Evolutionary conservation across 1,140 invertebrate genomes (phyloP).

Genomic region (Zaprionus nigranus): DNA sequence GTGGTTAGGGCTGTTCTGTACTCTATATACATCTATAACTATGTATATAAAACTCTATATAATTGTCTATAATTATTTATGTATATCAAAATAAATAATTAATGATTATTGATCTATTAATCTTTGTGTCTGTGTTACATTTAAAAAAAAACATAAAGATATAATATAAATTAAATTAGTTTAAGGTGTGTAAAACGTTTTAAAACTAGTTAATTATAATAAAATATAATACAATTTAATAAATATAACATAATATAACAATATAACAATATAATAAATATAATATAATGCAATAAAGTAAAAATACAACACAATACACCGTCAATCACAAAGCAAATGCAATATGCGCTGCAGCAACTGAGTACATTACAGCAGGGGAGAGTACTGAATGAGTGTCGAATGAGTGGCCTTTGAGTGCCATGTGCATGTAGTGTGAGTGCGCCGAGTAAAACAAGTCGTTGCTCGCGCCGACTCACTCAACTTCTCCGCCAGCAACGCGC

Average conservation of each 20-base stretch:
- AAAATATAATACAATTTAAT: background rate
- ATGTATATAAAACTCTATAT: too few relatives aligned
- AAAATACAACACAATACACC: background rate
- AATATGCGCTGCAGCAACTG: background rate
- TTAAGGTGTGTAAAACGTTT: too few relatives aligned
- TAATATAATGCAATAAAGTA: background rate
- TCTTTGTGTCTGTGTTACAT: too few relatives aligned
- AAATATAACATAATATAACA: background rate
- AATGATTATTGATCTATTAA: too few relatives aligned
- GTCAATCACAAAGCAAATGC: background rate
- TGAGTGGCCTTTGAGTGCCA: background rate
- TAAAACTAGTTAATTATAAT: too few relatives aligned
- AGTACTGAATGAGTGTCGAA: background rate
- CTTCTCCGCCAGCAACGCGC: constrained; percentile 27
- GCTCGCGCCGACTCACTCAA: constrained; percentile 27
- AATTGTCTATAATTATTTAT: too few relatives aligned
- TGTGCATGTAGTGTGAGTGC: background rate
- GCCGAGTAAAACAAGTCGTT: constrained; percentile 9
- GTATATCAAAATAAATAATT: too few relatives aligned
- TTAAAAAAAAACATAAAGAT: too few relatives aligned
- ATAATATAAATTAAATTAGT: too few relatives aligned
- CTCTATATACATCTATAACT: background rate
- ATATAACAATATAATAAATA: background rate
- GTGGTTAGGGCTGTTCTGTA: background rate
- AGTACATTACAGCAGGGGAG: background rate